phyloP scores from a whole-genome alignment of 2,113 vertebrate genomes.

The Hemicordylus capensis region DNA sequence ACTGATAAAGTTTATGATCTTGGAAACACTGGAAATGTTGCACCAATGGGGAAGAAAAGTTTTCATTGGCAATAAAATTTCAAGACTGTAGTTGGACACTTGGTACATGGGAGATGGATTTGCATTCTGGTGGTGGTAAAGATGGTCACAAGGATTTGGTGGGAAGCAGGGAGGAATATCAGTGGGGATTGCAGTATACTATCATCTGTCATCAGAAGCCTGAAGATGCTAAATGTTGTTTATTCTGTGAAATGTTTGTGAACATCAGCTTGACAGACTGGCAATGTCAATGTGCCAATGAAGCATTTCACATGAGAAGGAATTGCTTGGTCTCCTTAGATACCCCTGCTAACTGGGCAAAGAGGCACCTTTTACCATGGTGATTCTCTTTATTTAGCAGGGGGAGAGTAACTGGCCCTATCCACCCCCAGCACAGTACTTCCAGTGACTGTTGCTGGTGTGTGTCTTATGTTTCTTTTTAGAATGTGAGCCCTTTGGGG shows the following conservation, averaged over 20 bases:
- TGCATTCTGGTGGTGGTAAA: neutral
- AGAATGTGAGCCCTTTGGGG: no score
- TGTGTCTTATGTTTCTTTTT: no score
- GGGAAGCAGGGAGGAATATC: neutral
- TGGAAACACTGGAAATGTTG: neutral
- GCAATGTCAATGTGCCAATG: neutral
- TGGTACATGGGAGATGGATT: neutral
- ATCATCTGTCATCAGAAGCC: accelerated
- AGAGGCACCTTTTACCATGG: no score
- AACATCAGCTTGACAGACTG: neutral
- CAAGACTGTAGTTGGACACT: neutral
- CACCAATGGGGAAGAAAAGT: neutral
- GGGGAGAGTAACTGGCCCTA: no score
- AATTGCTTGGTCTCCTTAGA: neutral
- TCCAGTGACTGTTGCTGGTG: no score
- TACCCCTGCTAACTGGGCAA: no score
- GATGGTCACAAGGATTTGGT: neutral
- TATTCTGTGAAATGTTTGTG: neutral
- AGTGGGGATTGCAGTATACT: neutral
- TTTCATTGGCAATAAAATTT: neutral
- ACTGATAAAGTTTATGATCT: neutral
- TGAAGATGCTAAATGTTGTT: neutral
- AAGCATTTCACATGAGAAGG: neutral
- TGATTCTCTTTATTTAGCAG: no score
- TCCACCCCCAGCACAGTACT: no score